Base-by-base conservation (phyloP, 2,113 vertebrate genomes). In the Nothocercus julius region DNA sequence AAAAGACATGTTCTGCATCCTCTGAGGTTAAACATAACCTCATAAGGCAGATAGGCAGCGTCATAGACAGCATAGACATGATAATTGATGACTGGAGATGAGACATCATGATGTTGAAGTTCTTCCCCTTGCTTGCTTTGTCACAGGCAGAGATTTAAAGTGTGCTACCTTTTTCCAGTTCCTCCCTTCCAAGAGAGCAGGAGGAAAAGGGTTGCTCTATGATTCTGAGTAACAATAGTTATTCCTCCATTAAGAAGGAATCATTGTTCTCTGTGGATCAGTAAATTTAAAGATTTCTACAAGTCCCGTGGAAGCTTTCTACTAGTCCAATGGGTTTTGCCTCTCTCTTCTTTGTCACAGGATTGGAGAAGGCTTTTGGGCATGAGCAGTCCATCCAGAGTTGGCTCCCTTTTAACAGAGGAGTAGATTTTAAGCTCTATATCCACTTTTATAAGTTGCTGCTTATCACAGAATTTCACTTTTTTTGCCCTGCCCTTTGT, bases 151-250 rank as follows among this genome's bases (percentile, higher is more conserved):
- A 76, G 32, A 87, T 27, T 40, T 40, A 66, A 61, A 76, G 22
- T 0, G 0, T 56, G 25, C 49, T 89, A 44, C 22, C 32, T 82
- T 38, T n/a, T 93, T 76, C 81, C 73, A 63, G 86, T 85, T 56
- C 69, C 84, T 89, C 47, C 49, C 53, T 93, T 95, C 34, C 47
- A 44, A 42, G 72, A 73, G 68, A 89, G 87, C 83, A 28, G 77
- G 89, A 92, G 86, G 81, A 82, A 92, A 90, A 92, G 62, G 36
- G 89, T 79, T 56, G 17, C 20, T 87, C 62, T 76, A 68, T 3
- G 0, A 47, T 81, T 64, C 44, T 73, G 53, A 84, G 45, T 56
- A 86, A 8, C 34, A 79, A 2, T 38, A n/a, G 25, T 5, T 38
- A 34, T 24, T 88, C 49, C 69, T 92, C 74, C 2, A 0, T 38